Base-by-base conservation (phyloP, 2,888 invertebrate genomes). In the Leptopilina syphax region DNA sequence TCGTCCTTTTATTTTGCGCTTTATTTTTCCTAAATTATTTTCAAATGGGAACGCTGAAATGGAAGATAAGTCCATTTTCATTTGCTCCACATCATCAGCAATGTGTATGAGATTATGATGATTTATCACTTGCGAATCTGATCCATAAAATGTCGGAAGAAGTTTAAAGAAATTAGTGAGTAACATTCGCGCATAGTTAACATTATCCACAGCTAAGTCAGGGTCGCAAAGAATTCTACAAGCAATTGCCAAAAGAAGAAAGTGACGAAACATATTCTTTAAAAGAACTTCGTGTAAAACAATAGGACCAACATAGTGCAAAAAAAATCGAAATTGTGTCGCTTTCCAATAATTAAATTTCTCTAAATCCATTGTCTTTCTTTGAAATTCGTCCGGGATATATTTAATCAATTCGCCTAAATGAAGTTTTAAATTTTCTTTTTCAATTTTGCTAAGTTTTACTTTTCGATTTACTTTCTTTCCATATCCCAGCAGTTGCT, bases 341-440 rank as follows among this genome's bases (percentile, higher is more conserved):
- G 85, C 86, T 79, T 86, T 85, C 83, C 82, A 86, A 34, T 80
- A 70, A 12, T 8, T n/a, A 10, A 80, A 41, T 10, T 84, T 80
- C 18, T 70, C 65, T 3, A 84, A 27, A 60, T 84, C 80, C 24
- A 83, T 83, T 34, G 79, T 76, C n/a, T 81, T 85, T 41, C 85
- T 79, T 80, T 86, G 84, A 76, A 86, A 86, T 68, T 86, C 86
- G 6, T 8, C 4, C 9, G 85, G 84, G 10, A 86, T 77, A n/a
- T 77, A 67, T 41, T 67, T 44, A 6, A 77, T 44, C 4, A 82
- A 50, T n/a, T 60, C 6, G 8, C 47, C 3, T 18, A 79, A 60
- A 47, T 34, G 4, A 65, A 6, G 12, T 65, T 77, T 78, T n/a
- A 79, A 77, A 34, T 34, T 27, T 60, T 60, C n/a, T 18, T 13